Percentiles rank a stretch among this genome's conserved stretches.
These are phyloP conservation scores for Periophthalmodon schlosseri DNA, from an alignment of 2,113 vertebrate genomes.

Conservation along the genomic window DNA sequence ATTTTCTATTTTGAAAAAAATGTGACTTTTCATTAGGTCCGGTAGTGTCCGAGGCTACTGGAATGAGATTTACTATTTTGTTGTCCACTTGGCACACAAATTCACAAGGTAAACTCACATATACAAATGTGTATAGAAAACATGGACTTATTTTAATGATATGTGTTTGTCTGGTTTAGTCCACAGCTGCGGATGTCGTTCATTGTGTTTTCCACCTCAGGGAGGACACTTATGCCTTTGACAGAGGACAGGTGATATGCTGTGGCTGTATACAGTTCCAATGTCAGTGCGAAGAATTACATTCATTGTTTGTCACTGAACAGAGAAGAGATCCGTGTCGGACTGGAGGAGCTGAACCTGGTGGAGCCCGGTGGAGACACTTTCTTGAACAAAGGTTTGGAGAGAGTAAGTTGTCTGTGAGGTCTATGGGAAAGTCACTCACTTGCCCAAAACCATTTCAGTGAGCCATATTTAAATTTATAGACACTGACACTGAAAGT, in stretches of 20 bases:
- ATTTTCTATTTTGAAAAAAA: background rate
- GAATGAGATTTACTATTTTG: conserved; percentile 98
- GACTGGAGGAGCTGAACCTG: conserved; percentile 88
- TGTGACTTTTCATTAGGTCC: conserved; percentile 77
- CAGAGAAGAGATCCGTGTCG: conserved; percentile 92
- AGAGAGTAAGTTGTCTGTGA: conserved; percentile 80
- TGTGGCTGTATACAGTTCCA: background rate
- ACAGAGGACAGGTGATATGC: conserved; percentile 91
- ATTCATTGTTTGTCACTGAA: background rate
- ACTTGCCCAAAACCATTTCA: conserved; percentile 2
- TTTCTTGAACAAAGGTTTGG: conserved; percentile 93
- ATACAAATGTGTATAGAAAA: background rate
- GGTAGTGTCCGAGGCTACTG: conserved; percentile 96
- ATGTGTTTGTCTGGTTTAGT: conserved; percentile 63
- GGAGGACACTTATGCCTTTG: conserved; percentile 87
- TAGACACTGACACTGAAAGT: conserved; percentile 37
- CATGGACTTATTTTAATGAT: background rate
- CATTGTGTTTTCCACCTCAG: conserved; percentile 94
- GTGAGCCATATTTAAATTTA: conserved; percentile 34
- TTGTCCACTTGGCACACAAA: conserved; percentile 92
- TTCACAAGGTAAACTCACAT: conserved; percentile 86
- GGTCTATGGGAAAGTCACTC: conserved; percentile 14
- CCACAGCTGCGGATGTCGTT: conserved; percentile 98
- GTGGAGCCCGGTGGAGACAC: conserved; percentile 95
- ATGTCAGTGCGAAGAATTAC: background rate